Base-by-base conservation (phyloP, 2,888 invertebrate species). In the Ptychoptera albimana region DNA sequence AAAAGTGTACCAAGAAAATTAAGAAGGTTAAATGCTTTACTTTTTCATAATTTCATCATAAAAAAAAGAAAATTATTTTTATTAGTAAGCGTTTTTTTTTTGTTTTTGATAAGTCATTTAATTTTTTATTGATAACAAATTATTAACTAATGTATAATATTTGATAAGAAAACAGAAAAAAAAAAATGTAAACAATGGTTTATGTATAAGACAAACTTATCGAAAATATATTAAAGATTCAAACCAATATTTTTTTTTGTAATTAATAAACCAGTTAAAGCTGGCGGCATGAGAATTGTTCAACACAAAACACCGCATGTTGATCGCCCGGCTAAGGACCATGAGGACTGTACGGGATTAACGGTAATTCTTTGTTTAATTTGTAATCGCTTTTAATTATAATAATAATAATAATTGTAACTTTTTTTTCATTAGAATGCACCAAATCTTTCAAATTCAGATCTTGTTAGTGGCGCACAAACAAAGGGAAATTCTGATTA, bases 201-300 rank as follows among this genome's bases (percentile, higher is more conserved):
- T 23, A 6, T 7, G 31, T 8, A 11, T 14, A 12, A 32, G 31
- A 40, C 5, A 3, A 23, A 12, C 35, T 42, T n/a, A 2, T 13
- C 10, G 53, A 46, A 14, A 37, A 12, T 30, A 12, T 14, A n/a
- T 13, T 13, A 29, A 16, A 36, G 16, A 8, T 34, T 46, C 32
- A 44, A 39, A 35, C 40, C n/a, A 16, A 38, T 4, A 10, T 35
- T 38, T 37, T 39, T 46, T 32, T n/a, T 36, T 16, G 15, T 35
- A 6, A 36, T 11, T 14, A 40, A 9, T 35, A 41, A 29, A 46
- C 32, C 37, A 89, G 89, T 88, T 3, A 91, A 89, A 71, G 89
- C 87, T 46, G 91, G 91, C 42, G 88, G 89, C 2, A 89, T 88
- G 88, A 73, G 91, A 53, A 88, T 91, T 56, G 87, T 85, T 11